A percentile compares a stretch with the other conserved stretches of the same genome.
Conservation (phyloP, 2,797 vertebrate genomes). For the Epinephelus coioides region DNA sequence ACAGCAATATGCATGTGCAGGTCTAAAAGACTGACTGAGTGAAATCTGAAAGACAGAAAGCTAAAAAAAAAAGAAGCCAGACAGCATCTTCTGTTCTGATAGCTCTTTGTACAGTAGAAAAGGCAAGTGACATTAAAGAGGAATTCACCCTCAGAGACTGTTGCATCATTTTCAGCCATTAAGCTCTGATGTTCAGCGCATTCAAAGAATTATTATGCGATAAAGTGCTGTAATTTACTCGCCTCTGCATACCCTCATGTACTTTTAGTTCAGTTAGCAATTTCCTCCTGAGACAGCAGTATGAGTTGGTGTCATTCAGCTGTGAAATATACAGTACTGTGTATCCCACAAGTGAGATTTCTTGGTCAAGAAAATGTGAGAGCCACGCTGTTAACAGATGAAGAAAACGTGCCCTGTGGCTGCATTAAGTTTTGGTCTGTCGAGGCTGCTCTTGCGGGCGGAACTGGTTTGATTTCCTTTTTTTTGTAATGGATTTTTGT, state of each 20-base stretch:
- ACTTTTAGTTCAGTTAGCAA: slow-evolving; percentile 48
- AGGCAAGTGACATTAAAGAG: slow-evolving; percentile 43
- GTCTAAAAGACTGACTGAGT: not conserved
- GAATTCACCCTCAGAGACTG: slow-evolving; percentile 45
- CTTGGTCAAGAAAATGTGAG: slow-evolving; percentile 45
- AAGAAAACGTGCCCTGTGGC: slow-evolving; percentile 17
- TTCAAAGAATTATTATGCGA: slow-evolving; percentile 52
- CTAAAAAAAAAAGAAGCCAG: not conserved
- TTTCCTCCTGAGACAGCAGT: slow-evolving; percentile 42
- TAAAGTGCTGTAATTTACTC: slow-evolving; percentile 62
- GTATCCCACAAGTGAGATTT: slow-evolving; percentile 48
- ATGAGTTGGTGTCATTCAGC: slow-evolving; percentile 32
- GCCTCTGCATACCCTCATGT: slow-evolving; percentile 42
- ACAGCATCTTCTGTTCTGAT: slow-evolving; percentile 10
- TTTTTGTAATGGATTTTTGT: slow-evolving; percentile 2
- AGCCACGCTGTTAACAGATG: slow-evolving; percentile 23
- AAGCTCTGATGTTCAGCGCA: slow-evolving; percentile 34
- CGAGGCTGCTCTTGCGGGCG: not conserved
- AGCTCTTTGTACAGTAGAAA: slow-evolving; percentile 23
- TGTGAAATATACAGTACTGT: slow-evolving; percentile 25
- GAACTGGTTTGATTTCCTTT: slow-evolving; percentile 10
- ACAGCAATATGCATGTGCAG: not conserved
- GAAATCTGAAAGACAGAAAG: not conserved
- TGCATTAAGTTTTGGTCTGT: not conserved
- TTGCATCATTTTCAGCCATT: slow-evolving; percentile 55